Percentiles rank a stretch among this genome's conserved stretches.
phyloP scores from a whole-genome alignment of 2,888 invertebrate species.

The Drosophila histrio region DNA sequence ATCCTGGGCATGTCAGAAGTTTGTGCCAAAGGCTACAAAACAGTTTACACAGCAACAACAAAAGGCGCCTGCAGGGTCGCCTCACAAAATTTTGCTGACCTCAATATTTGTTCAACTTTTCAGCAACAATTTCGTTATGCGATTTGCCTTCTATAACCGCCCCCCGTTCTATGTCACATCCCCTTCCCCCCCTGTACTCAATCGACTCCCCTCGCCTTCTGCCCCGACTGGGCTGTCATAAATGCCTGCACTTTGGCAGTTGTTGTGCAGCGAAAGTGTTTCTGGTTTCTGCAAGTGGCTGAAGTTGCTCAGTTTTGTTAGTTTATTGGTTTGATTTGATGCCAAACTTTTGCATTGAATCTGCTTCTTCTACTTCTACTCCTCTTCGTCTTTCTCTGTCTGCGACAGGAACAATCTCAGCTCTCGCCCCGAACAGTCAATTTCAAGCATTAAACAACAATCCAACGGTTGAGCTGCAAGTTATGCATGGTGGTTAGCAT shows the following conservation, averaged over 20 bases:
- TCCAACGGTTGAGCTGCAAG: constrained; percentile 35
- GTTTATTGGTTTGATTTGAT: constrained; percentile 73
- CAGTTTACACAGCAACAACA: constrained; percentile 59
- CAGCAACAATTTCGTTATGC: constrained; percentile 73
- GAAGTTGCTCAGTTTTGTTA: constrained; percentile 50
- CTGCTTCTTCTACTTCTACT: background rate
- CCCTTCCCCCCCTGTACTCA: background rate
- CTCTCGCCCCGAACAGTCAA: constrained; percentile 29
- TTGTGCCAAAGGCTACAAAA: constrained; percentile 73
- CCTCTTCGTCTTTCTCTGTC: background rate
- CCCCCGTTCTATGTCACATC: background rate
- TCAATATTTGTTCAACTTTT: constrained; percentile 75
- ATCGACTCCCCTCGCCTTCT: background rate
- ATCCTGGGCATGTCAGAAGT: constrained; percentile 63
- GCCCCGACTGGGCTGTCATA: constrained; percentile 53
- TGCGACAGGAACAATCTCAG: constrained; percentile 14
- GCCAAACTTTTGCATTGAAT: constrained; percentile 41
- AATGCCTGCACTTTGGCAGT: constrained; percentile 74
- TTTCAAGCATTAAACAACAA: constrained; percentile 50
- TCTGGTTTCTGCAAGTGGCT: constrained; percentile 48
- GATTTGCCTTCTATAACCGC: constrained; percentile 42
- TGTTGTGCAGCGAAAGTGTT: constrained; percentile 71
- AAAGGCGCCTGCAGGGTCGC: constrained; percentile 21
- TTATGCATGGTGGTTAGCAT: constrained; percentile 3
- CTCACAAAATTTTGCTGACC: constrained; percentile 69